These are phyloP conservation scores for Manacus vitellinus DNA, from an alignment of 2,113 vertebrate genomes.

Conservation along the genomic window DNA sequence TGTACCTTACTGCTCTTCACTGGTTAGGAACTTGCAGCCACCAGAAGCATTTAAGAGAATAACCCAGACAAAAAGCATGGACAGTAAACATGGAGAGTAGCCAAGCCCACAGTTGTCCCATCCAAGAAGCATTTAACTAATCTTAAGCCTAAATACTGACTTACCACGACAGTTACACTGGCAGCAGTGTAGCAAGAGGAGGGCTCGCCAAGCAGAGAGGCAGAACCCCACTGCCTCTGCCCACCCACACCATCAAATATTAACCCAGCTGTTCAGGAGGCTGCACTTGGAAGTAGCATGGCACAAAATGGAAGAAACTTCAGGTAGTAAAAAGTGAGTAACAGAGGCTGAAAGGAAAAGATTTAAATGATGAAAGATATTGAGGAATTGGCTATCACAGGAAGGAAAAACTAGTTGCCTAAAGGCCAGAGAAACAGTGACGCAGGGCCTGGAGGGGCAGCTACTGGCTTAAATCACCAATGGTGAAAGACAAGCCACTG, in stretches of 20 bases:
- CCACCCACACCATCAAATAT: not conserved
- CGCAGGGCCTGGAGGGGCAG: not conserved
- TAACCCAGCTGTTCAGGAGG: conserved; percentile 5
- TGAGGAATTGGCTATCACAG: not conserved
- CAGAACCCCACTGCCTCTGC: not conserved
- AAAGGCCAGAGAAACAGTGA: not conserved
- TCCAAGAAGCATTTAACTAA: not conserved
- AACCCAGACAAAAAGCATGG: not conserved
- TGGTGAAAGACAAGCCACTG: not conserved
- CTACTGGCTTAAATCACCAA: not conserved
- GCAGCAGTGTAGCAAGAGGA: not conserved
- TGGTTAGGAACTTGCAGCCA: not conserved
- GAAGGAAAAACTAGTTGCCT: not conserved
- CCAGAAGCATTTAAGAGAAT: not conserved
- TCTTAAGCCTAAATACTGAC: not conserved
- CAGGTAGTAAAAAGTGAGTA: not conserved
- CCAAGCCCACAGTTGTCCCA: not conserved
- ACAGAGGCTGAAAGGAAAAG: not conserved
- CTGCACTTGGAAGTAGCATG: not conserved
- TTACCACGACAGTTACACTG: conserved; percentile 1
- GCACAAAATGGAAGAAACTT: not conserved
- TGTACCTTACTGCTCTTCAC: not conserved
- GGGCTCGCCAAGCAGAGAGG: accelerated
- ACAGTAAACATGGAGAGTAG: not conserved
- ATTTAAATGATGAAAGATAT: not conserved